These are phyloP conservation scores for Garrulus glandarius DNA, from an alignment of 2,797 vertebrate species.

Conservation along the genomic window DNA sequence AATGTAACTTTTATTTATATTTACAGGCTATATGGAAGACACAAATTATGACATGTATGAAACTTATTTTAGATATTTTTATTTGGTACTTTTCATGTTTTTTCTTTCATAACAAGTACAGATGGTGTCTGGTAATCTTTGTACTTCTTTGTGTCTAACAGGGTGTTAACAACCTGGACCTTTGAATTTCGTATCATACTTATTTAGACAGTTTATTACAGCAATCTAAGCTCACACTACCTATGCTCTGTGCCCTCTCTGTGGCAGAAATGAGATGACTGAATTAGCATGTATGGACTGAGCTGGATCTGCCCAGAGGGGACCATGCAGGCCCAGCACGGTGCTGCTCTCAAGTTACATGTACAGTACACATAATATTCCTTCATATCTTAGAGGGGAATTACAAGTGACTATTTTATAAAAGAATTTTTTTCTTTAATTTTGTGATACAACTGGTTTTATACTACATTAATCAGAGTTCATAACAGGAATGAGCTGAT, in stretches of 20 bases:
- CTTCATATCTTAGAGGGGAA: background rate
- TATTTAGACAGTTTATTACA: background rate
- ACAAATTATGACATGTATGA: background rate
- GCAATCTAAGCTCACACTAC: background rate
- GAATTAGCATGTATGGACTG: background rate
- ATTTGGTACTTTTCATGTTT: background rate
- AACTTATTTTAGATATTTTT: background rate
- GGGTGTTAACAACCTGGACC: background rate
- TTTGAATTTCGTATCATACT: background rate
- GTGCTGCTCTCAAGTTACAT: background rate
- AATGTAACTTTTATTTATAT: constrained; percentile 4
- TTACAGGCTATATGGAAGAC: constrained; percentile 3
- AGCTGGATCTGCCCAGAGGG: background rate
- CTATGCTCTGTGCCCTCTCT: background rate
- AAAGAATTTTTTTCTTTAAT: background rate
- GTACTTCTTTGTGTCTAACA: background rate
- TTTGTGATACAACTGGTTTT: background rate
- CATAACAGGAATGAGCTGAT: background rate
- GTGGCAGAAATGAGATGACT: background rate
- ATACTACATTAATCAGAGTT: background rate
- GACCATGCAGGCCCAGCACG: background rate
- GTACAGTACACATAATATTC: background rate
- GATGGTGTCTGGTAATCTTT: background rate
- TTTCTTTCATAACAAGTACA: background rate
- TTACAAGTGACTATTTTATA: background rate